A percentile compares a stretch with the other conserved stretches of the same genome.
These are phyloP conservation scores for Apodemia mormo DNA, from an alignment of 2,888 invertebrate species.

Conservation along the genomic window DNA sequence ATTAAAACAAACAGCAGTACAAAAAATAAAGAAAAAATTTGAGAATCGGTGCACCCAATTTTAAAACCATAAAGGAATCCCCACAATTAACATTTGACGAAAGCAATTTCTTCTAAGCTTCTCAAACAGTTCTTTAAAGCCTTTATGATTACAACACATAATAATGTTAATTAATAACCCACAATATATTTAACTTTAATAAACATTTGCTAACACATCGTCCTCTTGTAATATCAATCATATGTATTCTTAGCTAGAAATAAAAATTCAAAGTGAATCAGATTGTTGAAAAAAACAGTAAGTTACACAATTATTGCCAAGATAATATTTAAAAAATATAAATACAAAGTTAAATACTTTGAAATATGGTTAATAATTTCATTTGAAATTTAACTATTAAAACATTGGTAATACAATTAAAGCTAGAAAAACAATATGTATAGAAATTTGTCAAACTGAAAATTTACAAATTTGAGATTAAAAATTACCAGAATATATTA, in stretches of 20 bases:
- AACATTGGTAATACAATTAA: not conserved
- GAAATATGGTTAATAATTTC: not conserved
- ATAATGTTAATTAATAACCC: too few species aligned
- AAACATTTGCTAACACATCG: too few species aligned
- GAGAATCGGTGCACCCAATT: too few species aligned
- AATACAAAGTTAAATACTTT: not conserved
- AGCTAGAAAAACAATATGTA: not conserved
- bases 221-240: too few species aligned
- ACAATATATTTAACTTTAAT: too few species aligned
- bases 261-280: not conserved
- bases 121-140: too few species aligned
- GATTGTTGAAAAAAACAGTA: not conserved
- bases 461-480: not conserved
- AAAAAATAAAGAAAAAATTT: too few species aligned
- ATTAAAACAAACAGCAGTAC: too few species aligned
- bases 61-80: too few species aligned
- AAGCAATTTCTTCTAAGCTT: too few species aligned
- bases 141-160: too few species aligned
- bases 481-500: not conserved
- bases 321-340: not conserved
- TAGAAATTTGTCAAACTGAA: not conserved
- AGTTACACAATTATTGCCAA: not conserved
- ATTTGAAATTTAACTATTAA: not conserved
- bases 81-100: too few species aligned
- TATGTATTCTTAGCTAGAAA: not conserved